Conservation (phyloP, 2,797 vertebrate species). For the Myotis vivesi region DNA sequence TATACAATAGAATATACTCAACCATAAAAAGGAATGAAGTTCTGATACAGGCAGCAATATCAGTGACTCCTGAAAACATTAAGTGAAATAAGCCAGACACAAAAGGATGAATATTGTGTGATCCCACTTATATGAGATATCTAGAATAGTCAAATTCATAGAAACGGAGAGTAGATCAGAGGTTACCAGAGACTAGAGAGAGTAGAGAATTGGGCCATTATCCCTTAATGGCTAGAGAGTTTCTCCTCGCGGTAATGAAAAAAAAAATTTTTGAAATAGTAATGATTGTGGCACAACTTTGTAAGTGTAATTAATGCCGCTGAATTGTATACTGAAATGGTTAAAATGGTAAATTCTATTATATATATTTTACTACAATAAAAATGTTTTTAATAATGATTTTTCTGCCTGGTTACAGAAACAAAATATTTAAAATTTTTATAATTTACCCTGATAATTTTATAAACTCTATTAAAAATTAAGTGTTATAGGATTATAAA, state of each 20-base stretch:
- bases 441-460: background rate
- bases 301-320: background rate
- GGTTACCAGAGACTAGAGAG: background rate
- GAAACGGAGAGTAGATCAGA: background rate
- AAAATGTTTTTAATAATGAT: background rate
- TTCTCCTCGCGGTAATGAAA: background rate
- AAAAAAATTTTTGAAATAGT: background rate
- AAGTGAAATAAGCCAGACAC: background rate
- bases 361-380: background rate
- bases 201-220: background rate
- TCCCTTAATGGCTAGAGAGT: background rate
- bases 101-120: background rate
- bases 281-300: background rate
- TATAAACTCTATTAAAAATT: background rate
- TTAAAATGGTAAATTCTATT: background rate
- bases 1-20: background rate
- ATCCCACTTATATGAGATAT: background rate
- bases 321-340: background rate
- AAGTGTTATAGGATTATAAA: background rate
- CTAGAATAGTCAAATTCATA: background rate
- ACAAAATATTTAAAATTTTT: background rate
- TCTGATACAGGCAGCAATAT: background rate
- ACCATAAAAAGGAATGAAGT: background rate
- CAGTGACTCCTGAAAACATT: background rate
- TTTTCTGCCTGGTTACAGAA: conserved; percentile 36